Evolutionary conservation across 2,888 invertebrate species (phyloP), one percentile per base, ranked within the genome.

Genomic region (Leptopilina syphax): DNA sequence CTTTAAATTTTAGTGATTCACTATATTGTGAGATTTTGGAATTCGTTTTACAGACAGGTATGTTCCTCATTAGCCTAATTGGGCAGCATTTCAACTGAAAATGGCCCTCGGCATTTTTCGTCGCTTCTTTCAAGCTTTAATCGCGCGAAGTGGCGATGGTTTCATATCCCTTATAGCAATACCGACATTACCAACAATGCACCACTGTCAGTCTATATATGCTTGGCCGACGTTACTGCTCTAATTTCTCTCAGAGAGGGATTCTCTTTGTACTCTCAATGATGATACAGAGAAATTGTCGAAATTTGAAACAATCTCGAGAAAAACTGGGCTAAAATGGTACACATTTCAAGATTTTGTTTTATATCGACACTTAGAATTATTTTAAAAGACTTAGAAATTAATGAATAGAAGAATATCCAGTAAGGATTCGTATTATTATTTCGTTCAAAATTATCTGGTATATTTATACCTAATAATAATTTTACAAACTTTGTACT

Each of bases 131-230:
- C 34, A 5, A 57, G 34, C 73, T 73, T 10, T 57, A 73, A 73
- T 73, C 73, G 41, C 73, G n/a, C 57, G 34, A 73, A 73, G 57
- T 73, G 57, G 57, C 34, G 57, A 73, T 57, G 57, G 73, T 57
- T 73, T 73, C 57, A 73, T 68, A 44, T 73, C 41, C 57, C 34
- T 34, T 63, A 63, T 73, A 57, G 73, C 41, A 73, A 73, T 41
- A 73, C 73, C 18, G 34, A 57, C 34, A 73, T 73, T 41, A 18
- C 18, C 73, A 73, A 73, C 73, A 73, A 73, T 57, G 57, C 57
- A n/a, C 27, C 34, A 73, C 41, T 73, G 73, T 57, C 73, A 73
- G 13, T 57, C 27, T 73, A 27, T 27, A 73, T 73, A 34, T 57
- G 41, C 57, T 73, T 57, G 57, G 73, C 34, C 41, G 57, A 73